These are phyloP conservation scores for Cochlearius cochlearius DNA, from an alignment of 2,113 vertebrate genomes.

Conservation along the genomic window DNA sequence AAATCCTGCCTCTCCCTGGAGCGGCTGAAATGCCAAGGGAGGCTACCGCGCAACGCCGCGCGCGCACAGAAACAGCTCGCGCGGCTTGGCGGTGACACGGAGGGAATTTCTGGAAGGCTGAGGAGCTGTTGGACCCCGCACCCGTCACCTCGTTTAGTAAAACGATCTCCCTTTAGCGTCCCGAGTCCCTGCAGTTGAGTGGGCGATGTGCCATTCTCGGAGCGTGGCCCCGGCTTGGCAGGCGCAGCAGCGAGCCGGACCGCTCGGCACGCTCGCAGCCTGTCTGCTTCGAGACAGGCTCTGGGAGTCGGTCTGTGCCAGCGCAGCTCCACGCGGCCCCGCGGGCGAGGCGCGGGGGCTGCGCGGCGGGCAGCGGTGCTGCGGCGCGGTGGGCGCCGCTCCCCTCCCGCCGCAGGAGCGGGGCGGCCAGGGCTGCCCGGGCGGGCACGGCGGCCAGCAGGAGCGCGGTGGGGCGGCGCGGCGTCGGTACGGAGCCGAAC, in stretches of 20 bases:
- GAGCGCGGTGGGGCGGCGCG: not conserved
- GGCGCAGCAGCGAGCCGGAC: rapidly evolving
- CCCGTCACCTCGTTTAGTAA: not conserved
- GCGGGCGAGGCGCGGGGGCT: not conserved
- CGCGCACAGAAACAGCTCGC: not conserved
- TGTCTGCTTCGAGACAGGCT: too few species aligned
- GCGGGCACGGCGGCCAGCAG: too few species aligned
- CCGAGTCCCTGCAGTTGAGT: rapidly evolving
- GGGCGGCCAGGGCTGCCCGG: not conserved
- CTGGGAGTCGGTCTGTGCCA: too few species aligned
- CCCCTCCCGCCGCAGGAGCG: not conserved
- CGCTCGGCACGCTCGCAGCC: rapidly evolving
- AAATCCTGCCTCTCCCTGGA: not conserved
- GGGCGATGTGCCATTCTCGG: not conserved
- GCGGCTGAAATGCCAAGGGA: not conserved
- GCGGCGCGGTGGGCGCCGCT: rapidly evolving
- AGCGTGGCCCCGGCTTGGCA: not conserved
- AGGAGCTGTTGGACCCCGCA: not conserved
- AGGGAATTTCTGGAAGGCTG: not conserved
- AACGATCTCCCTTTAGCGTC: not conserved
- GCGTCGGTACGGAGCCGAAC: rapidly evolving
- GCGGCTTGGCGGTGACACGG: not conserved
- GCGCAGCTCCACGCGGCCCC: rapidly evolving
- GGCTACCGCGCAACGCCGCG: not conserved
- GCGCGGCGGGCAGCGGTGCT: not conserved